These are phyloP conservation scores for Ophion slaviceki DNA, from an alignment of 2,888 invertebrate species.

Conservation along the genomic window DNA sequence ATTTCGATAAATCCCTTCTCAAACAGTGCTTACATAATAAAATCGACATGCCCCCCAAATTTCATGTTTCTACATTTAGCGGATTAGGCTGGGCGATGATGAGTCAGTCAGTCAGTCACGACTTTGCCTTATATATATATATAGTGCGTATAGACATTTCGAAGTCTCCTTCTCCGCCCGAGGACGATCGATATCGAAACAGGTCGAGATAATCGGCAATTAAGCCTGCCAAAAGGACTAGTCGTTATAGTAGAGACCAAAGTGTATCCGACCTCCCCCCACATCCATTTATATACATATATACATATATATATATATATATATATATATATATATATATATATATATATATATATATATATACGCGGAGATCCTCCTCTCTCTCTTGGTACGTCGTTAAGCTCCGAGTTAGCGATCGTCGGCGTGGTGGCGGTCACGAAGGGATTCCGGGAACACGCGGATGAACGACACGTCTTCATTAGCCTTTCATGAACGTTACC, in stretches of 20 bases:
- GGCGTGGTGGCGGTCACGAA: conserved; percentile 63
- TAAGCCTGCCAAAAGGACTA: conserved; percentile 75
- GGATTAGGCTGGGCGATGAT: too few species aligned
- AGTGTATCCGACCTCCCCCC: neutral
- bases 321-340: too few species aligned
- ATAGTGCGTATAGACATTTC: conserved; percentile 21
- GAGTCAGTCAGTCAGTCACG: too few species aligned
- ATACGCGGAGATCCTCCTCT: conserved; percentile 4
- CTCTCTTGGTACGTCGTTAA: conserved; percentile 66
- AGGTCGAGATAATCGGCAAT: conserved; percentile 77
- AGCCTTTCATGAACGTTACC: conserved; percentile 81
- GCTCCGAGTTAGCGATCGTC: conserved; percentile 60
- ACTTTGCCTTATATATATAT: neutral
- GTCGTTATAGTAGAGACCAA: conserved; percentile 12
- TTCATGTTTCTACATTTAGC: too few species aligned
- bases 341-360: neutral
- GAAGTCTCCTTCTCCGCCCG: conserved; percentile 41
- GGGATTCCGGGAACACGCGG: conserved; percentile 78
- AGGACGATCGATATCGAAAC: conserved; percentile 63
- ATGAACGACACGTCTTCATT: conserved; percentile 81
- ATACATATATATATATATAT: conserved; percentile 7
- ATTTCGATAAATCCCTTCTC: too few species aligned
- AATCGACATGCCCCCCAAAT: too few species aligned
- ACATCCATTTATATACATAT: neutral
- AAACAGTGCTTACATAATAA: too few species aligned